A percentile compares a stretch with the other conserved stretches of the same genome.
Conservation (phyloP, 2,888 invertebrate species). For the Calameuta idolon region DNA sequence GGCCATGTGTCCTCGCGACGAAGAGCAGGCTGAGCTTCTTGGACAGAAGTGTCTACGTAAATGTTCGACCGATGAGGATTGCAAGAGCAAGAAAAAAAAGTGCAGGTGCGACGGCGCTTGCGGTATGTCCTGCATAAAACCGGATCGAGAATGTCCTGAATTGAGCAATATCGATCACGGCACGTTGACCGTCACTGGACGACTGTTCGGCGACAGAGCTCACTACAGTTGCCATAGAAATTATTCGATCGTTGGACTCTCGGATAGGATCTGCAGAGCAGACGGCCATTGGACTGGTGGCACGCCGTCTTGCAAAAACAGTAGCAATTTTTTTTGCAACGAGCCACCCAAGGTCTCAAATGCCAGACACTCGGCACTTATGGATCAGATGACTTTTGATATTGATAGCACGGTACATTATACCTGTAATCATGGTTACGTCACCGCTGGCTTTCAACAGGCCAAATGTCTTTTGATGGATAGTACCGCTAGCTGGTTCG, state of each 20-base stretch:
- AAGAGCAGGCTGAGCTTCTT: constrained; percentile 84
- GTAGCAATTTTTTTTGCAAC: constrained; percentile 82
- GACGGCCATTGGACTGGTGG: constrained; percentile 92
- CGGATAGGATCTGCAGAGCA: constrained; percentile 89
- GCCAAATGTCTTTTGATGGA: constrained; percentile 95
- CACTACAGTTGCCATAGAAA: constrained; percentile 90
- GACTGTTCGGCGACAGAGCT: constrained; percentile 85
- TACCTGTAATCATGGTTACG: constrained; percentile 94
- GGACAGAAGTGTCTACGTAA: constrained; percentile 91
- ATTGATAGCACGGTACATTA: constrained; percentile 92
- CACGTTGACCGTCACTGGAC: constrained; percentile 80
- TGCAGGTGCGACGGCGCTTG: constrained; percentile 97
- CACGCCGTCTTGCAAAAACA: constrained; percentile 87
- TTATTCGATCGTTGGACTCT: constrained; percentile 87
- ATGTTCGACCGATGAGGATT: constrained; percentile 94
- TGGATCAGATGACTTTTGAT: constrained; percentile 90
- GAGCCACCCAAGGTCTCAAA: constrained; percentile 87
- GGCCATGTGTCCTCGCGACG: constrained; percentile 86
- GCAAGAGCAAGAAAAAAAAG: constrained; percentile 96
- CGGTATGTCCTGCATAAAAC: constrained; percentile 97
- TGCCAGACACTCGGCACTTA: constrained; percentile 88
- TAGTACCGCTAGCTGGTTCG: constrained; percentile 92
- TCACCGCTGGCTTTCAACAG: constrained; percentile 89
- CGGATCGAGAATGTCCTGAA: constrained; percentile 91
- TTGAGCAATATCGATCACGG: constrained; percentile 83